These are phyloP conservation scores for Varroa destructor DNA, from an alignment of 1,140 invertebrate species.

Conservation along the genomic window DNA sequence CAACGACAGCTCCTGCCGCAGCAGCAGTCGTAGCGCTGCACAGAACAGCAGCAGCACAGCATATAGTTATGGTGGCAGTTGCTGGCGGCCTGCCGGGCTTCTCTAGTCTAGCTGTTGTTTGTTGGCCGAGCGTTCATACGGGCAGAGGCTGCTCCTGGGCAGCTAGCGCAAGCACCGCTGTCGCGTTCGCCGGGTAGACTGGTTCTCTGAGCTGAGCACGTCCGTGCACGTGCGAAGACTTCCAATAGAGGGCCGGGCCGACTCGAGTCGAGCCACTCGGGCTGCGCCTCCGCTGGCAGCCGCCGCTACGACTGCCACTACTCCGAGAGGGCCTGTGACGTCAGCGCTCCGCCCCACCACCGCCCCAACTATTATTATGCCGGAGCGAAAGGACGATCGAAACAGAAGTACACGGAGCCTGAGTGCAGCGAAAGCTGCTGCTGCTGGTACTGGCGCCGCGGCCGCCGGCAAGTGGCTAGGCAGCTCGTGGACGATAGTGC, in stretches of 20 bases:
- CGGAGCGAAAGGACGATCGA: conserved; percentile 17
- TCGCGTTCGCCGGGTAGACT: conserved; percentile 12
- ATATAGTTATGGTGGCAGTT: not conserved
- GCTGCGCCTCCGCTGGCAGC: not conserved
- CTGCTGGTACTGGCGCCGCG: not conserved
- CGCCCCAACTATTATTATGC: conserved; percentile 24
- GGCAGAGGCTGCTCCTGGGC: too few species aligned
- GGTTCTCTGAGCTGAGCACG: conserved; percentile 28
- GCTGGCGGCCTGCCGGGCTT: too few species aligned
- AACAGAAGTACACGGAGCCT: not conserved
- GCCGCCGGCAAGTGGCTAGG: not conserved
- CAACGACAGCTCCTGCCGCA: not conserved
- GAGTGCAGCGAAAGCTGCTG: not conserved
- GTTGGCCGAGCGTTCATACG: too few species aligned
- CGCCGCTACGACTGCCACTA: not conserved
- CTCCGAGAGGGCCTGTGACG: conserved; percentile 28
- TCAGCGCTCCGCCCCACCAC: conserved; percentile 24
- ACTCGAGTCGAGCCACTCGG: not conserved
- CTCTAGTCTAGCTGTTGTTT: too few species aligned
- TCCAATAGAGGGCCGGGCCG: conserved; percentile 24
- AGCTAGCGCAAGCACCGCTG: conserved; percentile 14
- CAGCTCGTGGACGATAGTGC: not conserved
- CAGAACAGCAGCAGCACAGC: not conserved
- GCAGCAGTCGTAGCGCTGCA: conserved; percentile 2
- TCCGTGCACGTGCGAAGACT: conserved; percentile 28